Base-by-base conservation (phyloP, 2,797 vertebrate species). In the Mus caroli region DNA sequence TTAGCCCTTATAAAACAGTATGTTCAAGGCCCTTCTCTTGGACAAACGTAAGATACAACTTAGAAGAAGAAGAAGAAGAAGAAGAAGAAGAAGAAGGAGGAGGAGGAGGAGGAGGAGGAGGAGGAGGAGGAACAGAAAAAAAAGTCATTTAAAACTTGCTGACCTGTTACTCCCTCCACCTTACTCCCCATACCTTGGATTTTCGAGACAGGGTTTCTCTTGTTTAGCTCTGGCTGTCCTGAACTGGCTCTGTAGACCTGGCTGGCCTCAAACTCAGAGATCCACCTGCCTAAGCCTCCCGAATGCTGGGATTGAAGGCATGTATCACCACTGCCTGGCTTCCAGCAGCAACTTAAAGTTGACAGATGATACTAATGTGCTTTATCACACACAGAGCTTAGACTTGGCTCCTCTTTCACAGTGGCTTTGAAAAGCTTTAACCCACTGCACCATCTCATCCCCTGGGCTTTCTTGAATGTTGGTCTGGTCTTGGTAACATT, bases 321-420 rank as follows among this genome's bases (percentile, higher is more conserved):
- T 64, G 3, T 0, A 0, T 1, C 12, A 60, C 56, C 79, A 60
- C 24, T 2, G n/a, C 6, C n/a, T 12, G 3, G n/a, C 78, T 37
- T n/a, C 34, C 11, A 37, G 78, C 6, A 1, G 52, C 78, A 24
- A 56, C 52, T 56, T 37, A 22, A 58, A 14, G 80, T 62, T 84
- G 28, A 43, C 22, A 62, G 56, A 83, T 19, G 56, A 19, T 11
- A 4, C 40, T 46, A 22, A 34, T 46, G 60, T 46, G 17, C 12
- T 34, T 67, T 10, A 13, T 22, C 28, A 34, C 13, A 64, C 4
- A 64, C 17, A 64, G 2, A 22, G 20, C 20, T 34, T 50, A 34
- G 60, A 34, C 43, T 67, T 5, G 28, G 26, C n/a, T 43, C 10
- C 60, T 34, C 58, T 46, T 64, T 34, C 19, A 34, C 82, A 46